Evolutionary conservation across 2,113 vertebrate genomes (phyloP).

Genomic region (Colaptes auratus): DNA sequence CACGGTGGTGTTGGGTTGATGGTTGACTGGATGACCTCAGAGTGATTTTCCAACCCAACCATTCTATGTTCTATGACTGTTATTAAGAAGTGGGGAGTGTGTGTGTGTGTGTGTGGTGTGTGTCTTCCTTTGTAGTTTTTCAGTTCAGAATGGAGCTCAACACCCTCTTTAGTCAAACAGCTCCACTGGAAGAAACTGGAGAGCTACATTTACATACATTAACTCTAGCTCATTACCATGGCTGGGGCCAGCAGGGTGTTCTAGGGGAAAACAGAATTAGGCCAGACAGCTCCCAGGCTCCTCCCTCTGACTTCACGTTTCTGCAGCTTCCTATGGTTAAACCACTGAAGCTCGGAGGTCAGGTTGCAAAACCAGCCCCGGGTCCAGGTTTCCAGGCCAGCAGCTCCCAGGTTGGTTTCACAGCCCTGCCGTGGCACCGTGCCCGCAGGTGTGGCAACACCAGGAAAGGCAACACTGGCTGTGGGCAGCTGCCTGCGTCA

Average conservation of each 20-base stretch:
- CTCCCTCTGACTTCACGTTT: fast-evolving
- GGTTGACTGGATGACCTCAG: no score
- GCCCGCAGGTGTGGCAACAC: not conserved
- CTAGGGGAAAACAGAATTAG: not conserved
- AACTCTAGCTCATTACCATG: fast-evolving
- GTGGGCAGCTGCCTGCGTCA: not conserved
- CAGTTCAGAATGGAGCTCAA: not conserved
- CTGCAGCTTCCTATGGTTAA: not conserved
- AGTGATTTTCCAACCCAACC: no score
- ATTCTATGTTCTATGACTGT: no score
- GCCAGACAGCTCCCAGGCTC: not conserved
- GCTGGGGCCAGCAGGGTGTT: not conserved
- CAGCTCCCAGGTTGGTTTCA: not conserved
- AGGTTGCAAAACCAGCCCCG: not conserved
- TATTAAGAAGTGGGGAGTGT: no score
- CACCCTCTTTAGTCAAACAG: not conserved
- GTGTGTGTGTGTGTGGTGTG: no score
- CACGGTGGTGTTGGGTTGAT: no score
- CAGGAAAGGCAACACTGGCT: not conserved
- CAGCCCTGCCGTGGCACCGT: not conserved
- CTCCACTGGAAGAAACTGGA: fast-evolving
- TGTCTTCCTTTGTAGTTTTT: not conserved
- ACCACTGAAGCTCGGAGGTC: not conserved
- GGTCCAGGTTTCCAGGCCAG: not conserved
- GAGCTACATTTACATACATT: not conserved